phyloP scores from a whole-genome alignment of 1,140 invertebrate species.

The Pogonognathellus flavescens region DNA sequence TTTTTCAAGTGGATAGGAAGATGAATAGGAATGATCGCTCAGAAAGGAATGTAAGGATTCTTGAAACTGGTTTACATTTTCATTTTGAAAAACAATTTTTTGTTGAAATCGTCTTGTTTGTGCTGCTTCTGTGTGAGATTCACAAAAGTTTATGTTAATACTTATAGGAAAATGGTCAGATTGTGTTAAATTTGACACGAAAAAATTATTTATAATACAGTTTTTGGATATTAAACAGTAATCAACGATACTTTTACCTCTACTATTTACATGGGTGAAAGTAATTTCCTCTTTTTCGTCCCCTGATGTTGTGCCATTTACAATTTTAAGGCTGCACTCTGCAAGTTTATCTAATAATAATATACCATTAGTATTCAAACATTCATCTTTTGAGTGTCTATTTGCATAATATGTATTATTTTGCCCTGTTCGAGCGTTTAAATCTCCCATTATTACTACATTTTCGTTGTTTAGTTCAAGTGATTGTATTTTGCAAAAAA shows the following conservation, averaged over 20 bases:
- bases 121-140: too few species aligned
- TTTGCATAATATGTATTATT: background rate
- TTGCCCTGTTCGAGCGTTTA: background rate
- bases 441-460: background rate
- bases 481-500: background rate
- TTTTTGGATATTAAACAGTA: background rate
- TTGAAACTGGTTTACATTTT: too few species aligned
- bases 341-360: background rate
- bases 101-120: too few species aligned
- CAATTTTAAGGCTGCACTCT: background rate
- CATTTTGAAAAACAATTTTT: too few species aligned
- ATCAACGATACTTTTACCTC: constrained; percentile 1
- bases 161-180: too few species aligned
- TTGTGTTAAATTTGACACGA: too few species aligned
- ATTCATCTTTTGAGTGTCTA: background rate
- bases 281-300: background rate
- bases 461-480: background rate
- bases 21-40: too few species aligned
- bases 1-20: too few species aligned
- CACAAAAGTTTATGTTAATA: too few species aligned
- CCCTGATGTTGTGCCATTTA: background rate
- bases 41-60: too few species aligned
- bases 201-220: too few species aligned
- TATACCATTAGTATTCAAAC: background rate
- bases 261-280: background rate